Evolutionary conservation across 2,888 invertebrate genomes (phyloP).

Genomic region (Teleiodes luculella): DNA sequence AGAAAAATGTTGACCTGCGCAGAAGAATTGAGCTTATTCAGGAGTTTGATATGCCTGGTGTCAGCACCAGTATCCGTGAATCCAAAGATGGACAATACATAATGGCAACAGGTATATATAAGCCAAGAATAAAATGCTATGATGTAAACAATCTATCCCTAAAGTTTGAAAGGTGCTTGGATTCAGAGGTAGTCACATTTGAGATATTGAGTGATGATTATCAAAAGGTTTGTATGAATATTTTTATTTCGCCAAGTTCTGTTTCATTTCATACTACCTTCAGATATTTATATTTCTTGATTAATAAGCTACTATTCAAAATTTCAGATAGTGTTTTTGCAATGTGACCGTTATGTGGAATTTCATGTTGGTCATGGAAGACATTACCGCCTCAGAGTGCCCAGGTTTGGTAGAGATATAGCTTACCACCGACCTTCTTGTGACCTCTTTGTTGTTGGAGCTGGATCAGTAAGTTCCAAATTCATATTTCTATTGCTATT

Average conservation of each 20-base stretch:
- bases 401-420: conserved; percentile 96
- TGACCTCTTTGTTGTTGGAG: conserved; percentile 95
- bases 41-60: conserved; percentile 99
- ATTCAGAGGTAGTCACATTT: conserved; percentile 97
- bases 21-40: conserved; percentile 97
- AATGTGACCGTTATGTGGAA: conserved; percentile 92
- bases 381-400: conserved; percentile 93
- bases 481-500: background rate
- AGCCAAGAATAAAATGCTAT: conserved; percentile 96
- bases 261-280: background rate
- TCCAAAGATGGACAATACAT: conserved; percentile 96
- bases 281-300: too few relatives aligned
- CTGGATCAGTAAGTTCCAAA: conserved; percentile 81
- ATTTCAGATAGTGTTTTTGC: conserved; percentile 90
- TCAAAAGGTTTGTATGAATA: conserved; percentile 84
- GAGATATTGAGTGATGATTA: conserved; percentile 96
- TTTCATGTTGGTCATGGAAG: conserved; percentile 96
- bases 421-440: conserved; percentile 92
- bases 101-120: conserved; percentile 95
- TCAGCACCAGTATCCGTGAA: conserved; percentile 90
- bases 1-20: conserved; percentile 93
- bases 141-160: conserved; percentile 97
- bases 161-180: conserved; percentile 98
- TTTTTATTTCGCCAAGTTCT: too few relatives aligned
- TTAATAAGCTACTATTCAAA: background rate